Percentiles rank a stretch among this genome's conserved stretches.
phyloP scores from a whole-genome alignment of 1,140 invertebrate genomes.

The Cydia pomonella region DNA sequence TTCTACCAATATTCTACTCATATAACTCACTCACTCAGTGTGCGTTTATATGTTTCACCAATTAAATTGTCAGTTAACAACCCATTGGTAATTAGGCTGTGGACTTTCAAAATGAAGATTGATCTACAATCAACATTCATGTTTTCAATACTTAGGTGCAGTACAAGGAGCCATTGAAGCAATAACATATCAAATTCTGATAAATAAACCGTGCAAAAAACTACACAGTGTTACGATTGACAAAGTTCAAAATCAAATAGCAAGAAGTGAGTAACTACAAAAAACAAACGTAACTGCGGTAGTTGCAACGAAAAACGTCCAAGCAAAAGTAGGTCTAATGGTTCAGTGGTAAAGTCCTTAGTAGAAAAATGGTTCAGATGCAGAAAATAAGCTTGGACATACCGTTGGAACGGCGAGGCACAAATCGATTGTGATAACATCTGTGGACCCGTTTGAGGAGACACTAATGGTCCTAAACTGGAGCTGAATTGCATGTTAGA shows the following conservation, averaged over 20 bases:
- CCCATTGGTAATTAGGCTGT: not conserved
- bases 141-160: conserved; percentile 1
- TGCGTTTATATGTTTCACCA: too few relatives aligned
- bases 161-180: not conserved
- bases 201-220: not conserved
- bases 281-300: too few relatives aligned
- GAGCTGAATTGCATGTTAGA: conserved; percentile 10
- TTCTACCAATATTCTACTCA: too few relatives aligned
- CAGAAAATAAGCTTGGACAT: not conserved
- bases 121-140: not conserved
- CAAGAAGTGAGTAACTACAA: too few relatives aligned
- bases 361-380: not conserved
- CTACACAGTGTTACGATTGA: not conserved
- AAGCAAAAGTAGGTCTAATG: not conserved
- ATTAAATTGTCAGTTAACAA: not conserved
- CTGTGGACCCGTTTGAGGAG: not conserved
- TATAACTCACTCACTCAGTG: too few relatives aligned
- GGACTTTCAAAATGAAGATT: not conserved
- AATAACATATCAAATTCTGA: not conserved
- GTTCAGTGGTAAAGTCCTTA: not conserved
- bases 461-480: conserved; percentile 25
- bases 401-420: not conserved
- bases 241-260: not conserved
- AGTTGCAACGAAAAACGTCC: too few relatives aligned
- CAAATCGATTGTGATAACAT: conserved; percentile 28